Conservation (phyloP, 2,888 invertebrate genomes). For the Hypomecis punctinalis region DNA sequence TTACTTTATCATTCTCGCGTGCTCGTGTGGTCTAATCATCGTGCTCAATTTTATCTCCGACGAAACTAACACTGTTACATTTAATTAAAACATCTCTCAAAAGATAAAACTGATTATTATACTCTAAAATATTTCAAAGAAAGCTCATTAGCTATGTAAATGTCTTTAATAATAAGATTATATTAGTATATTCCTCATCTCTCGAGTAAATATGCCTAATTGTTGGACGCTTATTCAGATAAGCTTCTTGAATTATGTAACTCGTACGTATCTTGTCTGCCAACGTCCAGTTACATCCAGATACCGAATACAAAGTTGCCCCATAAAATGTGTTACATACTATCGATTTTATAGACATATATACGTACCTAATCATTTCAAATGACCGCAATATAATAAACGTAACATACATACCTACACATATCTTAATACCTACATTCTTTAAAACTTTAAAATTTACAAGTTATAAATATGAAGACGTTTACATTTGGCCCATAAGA, state of each 20-base stretch:
- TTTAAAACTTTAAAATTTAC: constrained; percentile 17
- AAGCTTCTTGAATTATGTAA: constrained; percentile 17
- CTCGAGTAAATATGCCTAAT: background rate
- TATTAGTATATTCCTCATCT: background rate
- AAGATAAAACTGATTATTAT: constrained; percentile 1
- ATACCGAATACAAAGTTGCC: constrained; percentile 8
- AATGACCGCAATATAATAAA: too few relatives aligned
- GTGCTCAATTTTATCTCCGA: constrained; percentile 41
- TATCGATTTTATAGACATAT: background rate
- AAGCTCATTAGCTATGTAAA: background rate
- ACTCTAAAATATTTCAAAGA: background rate
- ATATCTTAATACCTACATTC: background rate
- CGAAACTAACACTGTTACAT: constrained; percentile 18
- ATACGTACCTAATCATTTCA: background rate
- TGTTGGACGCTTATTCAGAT: constrained; percentile 9
- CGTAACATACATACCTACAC: too few relatives aligned
- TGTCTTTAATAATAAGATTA: constrained; percentile 3
- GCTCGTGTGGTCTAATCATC: constrained; percentile 48
- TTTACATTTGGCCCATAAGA: constrained; percentile 34
- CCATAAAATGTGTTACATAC: constrained; percentile 5
- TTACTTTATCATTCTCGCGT: constrained; percentile 60
- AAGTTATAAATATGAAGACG: constrained; percentile 34
- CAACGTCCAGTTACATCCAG: constrained; percentile 18
- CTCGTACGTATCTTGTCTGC: constrained; percentile 8
- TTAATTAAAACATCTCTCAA: constrained; percentile 11